A percentile compares a stretch with the other conserved stretches of the same genome.
Conservation (phyloP, 2,888 invertebrate species). For the Scaptomyza parva region DNA sequence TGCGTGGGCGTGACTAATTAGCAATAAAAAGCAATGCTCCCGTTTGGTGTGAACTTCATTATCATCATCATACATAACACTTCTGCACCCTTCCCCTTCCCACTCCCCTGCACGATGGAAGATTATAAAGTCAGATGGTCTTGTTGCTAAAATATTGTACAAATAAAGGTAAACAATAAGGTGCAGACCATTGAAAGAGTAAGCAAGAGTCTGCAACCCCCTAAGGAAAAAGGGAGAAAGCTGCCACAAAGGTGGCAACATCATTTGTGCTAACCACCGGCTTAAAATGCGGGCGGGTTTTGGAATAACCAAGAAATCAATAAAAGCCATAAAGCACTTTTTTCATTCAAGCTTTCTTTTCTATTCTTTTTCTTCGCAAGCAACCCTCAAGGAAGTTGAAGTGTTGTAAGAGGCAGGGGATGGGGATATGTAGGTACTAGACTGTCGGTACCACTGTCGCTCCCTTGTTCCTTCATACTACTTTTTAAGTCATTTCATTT, state of each 20-base stretch:
- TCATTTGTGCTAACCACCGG: conserved; percentile 36
- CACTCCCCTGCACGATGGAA: neutral
- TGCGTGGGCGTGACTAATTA: conserved; percentile 73
- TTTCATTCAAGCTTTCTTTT: conserved; percentile 17
- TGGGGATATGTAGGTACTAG: conserved; percentile 6
- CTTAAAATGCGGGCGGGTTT: conserved; percentile 40
- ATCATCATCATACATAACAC: conserved; percentile 2
- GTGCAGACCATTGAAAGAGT: conserved; percentile 13
- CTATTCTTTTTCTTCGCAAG: conserved; percentile 25
- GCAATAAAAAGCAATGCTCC: conserved; percentile 61
- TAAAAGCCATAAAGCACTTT: conserved; percentile 47
- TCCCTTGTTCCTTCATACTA: too few relatives aligned
- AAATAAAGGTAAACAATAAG: conserved; percentile 29
- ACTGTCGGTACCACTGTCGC: conserved; percentile 22
- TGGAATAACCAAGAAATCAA: conserved; percentile 66
- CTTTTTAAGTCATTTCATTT: conserved; percentile 40
- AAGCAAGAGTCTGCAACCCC: conserved; percentile 28
- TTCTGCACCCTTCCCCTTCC: neutral
- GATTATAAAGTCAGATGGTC: conserved; percentile 1
- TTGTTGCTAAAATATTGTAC: conserved; percentile 49
- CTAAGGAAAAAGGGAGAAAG: conserved; percentile 4
- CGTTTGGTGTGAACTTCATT: conserved; percentile 60
- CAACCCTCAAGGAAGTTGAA: conserved; percentile 53
- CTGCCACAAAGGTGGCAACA: conserved; percentile 50
- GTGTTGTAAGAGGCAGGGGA: neutral